phyloP scores from a whole-genome alignment of 1,140 invertebrate genomes.

The Drosophila seguyi region DNA sequence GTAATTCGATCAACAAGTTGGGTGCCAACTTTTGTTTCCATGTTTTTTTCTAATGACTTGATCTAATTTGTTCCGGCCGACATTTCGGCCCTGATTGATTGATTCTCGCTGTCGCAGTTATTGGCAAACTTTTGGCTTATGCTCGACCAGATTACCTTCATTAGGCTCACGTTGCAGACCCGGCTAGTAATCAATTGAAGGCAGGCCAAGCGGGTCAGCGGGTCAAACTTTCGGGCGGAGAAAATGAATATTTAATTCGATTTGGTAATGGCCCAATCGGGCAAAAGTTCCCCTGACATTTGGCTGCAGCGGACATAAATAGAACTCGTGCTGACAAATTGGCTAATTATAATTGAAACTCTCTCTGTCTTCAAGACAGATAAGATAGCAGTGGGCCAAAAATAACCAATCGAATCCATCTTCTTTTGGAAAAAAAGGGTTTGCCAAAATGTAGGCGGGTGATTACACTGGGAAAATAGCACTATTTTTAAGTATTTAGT shows the following conservation, averaged over 20 bases:
- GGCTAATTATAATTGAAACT: slow-evolving; percentile 44
- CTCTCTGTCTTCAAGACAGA: slow-evolving; percentile 6
- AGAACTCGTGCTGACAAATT: slow-evolving; percentile 28
- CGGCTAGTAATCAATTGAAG: slow-evolving; percentile 57
- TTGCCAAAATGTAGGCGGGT: not conserved
- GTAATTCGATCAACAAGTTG: slow-evolving; percentile 80
- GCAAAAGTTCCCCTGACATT: slow-evolving; percentile 24
- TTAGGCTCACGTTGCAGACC: slow-evolving; percentile 64
- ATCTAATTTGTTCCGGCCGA: slow-evolving; percentile 53
- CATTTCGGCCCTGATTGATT: slow-evolving; percentile 60
- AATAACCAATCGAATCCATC: slow-evolving; percentile 30
- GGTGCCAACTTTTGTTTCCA: slow-evolving; percentile 44
- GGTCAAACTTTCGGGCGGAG: slow-evolving; percentile 20
- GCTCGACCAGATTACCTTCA: slow-evolving; percentile 64
- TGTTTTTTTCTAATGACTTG: slow-evolving; percentile 55
- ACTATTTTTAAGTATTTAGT: no score
- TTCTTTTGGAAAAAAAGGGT: slow-evolving; percentile 6
- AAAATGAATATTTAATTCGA: slow-evolving; percentile 41
- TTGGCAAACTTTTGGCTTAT: slow-evolving; percentile 64
- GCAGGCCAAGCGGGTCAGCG: slow-evolving; percentile 43
- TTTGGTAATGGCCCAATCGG: slow-evolving; percentile 28
- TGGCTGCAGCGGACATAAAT: slow-evolving; percentile 36
- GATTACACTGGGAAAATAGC: not conserved
- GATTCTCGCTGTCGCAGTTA: slow-evolving; percentile 50
- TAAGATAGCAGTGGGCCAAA: slow-evolving; percentile 28